Conservation (phyloP, 2,888 invertebrate genomes). For the Macrostomum cliftonense region DNA sequence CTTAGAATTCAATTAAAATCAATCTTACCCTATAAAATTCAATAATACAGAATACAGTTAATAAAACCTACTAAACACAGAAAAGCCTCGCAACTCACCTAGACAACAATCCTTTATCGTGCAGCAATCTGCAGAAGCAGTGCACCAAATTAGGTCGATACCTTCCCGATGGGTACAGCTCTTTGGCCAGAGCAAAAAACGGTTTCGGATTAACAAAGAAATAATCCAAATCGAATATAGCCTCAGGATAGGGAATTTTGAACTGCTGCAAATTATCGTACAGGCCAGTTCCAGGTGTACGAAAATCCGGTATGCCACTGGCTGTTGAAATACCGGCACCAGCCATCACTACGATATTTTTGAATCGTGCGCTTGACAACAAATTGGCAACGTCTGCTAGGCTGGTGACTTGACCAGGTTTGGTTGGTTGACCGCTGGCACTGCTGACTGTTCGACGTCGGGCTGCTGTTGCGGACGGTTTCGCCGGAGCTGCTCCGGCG, state of each 20-base stretch:
- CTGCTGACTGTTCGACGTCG: too few relatives aligned
- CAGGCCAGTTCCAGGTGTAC: slow-evolving; percentile 38
- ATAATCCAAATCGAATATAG: slow-evolving; percentile 39
- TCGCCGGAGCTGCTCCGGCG: too few relatives aligned
- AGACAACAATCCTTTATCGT: slow-evolving; percentile 29
- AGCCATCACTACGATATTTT: slow-evolving; percentile 38
- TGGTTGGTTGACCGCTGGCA: too few relatives aligned
- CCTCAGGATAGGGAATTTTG: slow-evolving; percentile 38
- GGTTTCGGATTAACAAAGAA: slow-evolving; percentile 36
- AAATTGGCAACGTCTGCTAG: slow-evolving; percentile 17
- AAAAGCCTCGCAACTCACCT: not conserved
- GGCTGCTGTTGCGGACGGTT: too few relatives aligned
- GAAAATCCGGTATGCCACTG: slow-evolving; percentile 41
- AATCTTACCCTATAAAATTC: too few relatives aligned
- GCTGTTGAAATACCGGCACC: slow-evolving; percentile 41
- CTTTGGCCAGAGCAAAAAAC: slow-evolving; percentile 38
- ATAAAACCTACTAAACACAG: too few relatives aligned
- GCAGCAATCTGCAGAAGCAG: slow-evolving; percentile 34
- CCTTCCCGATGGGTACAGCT: slow-evolving; percentile 34
- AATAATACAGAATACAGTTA: too few relatives aligned
- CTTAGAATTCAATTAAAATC: too few relatives aligned
- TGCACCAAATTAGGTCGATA: slow-evolving; percentile 39
- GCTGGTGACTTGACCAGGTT: too few relatives aligned
- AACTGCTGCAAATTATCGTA: slow-evolving; percentile 39
- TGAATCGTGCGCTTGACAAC: slow-evolving; percentile 18